phyloP scores from a whole-genome alignment of 2,888 invertebrate species.

The Thera obeliscata region DNA sequence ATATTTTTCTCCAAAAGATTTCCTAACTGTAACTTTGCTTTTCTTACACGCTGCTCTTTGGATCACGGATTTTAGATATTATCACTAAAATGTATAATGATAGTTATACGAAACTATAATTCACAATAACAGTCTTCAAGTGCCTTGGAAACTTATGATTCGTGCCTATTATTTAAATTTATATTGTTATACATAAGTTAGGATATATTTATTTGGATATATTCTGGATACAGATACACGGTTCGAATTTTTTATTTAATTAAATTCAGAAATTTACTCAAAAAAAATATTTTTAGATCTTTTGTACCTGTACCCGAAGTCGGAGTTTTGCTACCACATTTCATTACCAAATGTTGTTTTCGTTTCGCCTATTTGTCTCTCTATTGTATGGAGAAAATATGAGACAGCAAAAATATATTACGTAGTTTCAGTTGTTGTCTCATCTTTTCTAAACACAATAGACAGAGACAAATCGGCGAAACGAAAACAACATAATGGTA shows the following conservation, averaged over 20 bases:
- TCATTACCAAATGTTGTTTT: no score
- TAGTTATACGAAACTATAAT: constrained; percentile 22
- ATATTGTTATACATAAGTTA: constrained; percentile 35
- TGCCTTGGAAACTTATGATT: constrained; percentile 69
- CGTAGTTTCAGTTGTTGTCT: no score
- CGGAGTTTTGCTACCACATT: no score
- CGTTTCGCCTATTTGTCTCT: no score
- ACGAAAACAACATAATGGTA: no score
- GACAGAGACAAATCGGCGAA: no score
- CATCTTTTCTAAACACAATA: no score
- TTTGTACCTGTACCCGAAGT: background rate
- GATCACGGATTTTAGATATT: constrained; percentile 45
- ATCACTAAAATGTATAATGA: constrained; percentile 50
- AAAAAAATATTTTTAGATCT: background rate
- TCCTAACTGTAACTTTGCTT: constrained; percentile 50
- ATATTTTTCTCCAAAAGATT: constrained; percentile 8
- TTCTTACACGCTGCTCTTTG: constrained; percentile 69
- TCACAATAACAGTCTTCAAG: constrained; percentile 46
- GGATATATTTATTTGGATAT: constrained; percentile 29
- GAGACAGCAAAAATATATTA: no score
- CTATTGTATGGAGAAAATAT: no score
- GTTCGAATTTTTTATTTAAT: constrained; percentile 24
- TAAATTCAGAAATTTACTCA: constrained; percentile 11
- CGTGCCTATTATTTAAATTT: constrained; percentile 56
- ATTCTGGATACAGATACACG: constrained; percentile 20